Evolutionary conservation across 2,113 vertebrate species (phyloP), one percentile per base, ranked within the genome.

Genomic region (Lycaon pictus): DNA sequence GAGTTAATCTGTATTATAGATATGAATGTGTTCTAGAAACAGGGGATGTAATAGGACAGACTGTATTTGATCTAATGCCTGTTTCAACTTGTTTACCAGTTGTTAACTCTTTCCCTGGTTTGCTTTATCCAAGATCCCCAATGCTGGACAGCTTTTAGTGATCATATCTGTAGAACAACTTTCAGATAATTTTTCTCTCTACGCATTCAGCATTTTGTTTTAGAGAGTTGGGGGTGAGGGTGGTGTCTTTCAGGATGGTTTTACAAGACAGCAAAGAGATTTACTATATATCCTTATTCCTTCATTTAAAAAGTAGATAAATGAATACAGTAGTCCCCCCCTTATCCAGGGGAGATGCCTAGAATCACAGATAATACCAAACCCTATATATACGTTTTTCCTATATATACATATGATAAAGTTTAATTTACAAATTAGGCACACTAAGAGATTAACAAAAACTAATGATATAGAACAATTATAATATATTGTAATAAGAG

Each of bases 181-280:
- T 29, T 56, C 67, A 85, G n/a, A 89, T 51, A 74, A 58, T 67
- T 91, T 95, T 95, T 69, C 53, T 93, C 17, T 35, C 4, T 62
- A 48, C 62, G n/a, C 13, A 37, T 69, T 94, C 79, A 65, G 53
- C 19, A 90, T 87, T 62, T 83, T 88, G 76, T 37, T 72, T 77
- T 58, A 43, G 35, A 92, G 58, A 77, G 67, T 82, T n/a, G 35
- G 23, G 22, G 1, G 32, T 53, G 29, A 12, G 2, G n/a, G 8
- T 37, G 17, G 17, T 93, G 25, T 80, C 81, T 71, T 13, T n/a
- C n/a, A 82, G 74, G 60, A 72, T 90, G 32, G 27, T 71, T 72
- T 89, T 91, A 81, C 0, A 97, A 56, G 60, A 95, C 2, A 95
- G 67, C 11, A 93, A 11, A 94, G 84, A 93, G n/a, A 88, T 53